phyloP scores from a whole-genome alignment of 2,888 invertebrate species.

The Latrodectus hesperus region DNA sequence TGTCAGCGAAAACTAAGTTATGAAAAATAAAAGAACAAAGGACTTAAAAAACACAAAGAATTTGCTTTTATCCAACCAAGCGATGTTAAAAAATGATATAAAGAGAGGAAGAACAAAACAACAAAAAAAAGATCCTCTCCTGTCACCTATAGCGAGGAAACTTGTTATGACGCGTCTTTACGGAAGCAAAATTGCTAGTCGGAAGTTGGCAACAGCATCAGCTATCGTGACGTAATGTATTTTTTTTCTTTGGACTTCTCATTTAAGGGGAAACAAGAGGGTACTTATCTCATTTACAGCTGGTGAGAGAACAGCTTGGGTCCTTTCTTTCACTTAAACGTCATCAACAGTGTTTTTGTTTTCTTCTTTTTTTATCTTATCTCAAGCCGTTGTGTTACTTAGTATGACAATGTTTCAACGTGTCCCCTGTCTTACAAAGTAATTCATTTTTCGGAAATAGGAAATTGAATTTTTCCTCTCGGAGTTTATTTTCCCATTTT shows the following conservation, averaged over 20 bases:
- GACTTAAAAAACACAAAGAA: slow-evolving; percentile 27
- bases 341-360: slow-evolving; percentile 2
- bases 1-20: not conserved
- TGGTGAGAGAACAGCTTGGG: slow-evolving; percentile 13
- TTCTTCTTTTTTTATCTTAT: not conserved
- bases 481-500: not conserved
- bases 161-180: slow-evolving; percentile 54
- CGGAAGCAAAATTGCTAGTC: slow-evolving; percentile 34
- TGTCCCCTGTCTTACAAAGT: slow-evolving; percentile 12
- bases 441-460: slow-evolving; percentile 35
- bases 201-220: slow-evolving; percentile 48
- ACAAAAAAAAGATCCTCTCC: slow-evolving; percentile 4
- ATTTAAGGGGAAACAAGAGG: slow-evolving; percentile 27
- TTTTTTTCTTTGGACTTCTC: slow-evolving; percentile 28
- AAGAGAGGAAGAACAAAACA: slow-evolving; percentile 19
- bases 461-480: not conserved
- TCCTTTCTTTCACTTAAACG: slow-evolving; percentile 37
- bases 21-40: not conserved
- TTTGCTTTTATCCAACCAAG: slow-evolving; percentile 14
- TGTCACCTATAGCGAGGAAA: slow-evolving; percentile 46
- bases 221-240: slow-evolving; percentile 23
- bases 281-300: slow-evolving; percentile 63
- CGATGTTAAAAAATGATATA: slow-evolving; percentile 10
- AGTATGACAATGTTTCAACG: slow-evolving; percentile 29
- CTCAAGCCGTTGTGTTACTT: slow-evolving; percentile 30